Base-by-base conservation (phyloP, 2,888 invertebrate species). In the Caradrina kadenii region DNA sequence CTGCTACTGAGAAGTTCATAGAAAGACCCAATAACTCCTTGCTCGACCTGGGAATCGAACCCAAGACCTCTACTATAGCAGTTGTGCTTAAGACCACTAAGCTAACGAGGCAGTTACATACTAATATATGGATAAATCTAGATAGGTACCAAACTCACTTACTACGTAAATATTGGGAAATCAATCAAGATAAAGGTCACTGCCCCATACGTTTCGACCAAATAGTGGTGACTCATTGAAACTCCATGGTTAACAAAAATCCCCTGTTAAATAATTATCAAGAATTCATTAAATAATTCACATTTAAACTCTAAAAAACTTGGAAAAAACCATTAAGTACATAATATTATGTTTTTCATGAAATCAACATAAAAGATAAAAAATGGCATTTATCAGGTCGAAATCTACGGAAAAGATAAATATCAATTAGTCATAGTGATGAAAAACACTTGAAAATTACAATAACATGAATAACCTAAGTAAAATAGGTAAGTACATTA, bases 391-490 rank as follows among this genome's bases (percentile, higher is more conserved):
- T 62, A 75, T 62, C 60, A 19, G 0, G 7, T 49, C 1, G 35
- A 0, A 56, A 78, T 73, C 21, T 56, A 15, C 21, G 75, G 31
- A 69, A 61, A 15, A 53, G 21, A 59, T 68, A 39, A n/a, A 13
- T 10, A 19, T 42, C 10, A 60, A 68, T 75, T 63, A 55, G 26
- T 80, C 62, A 76, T 63, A 42, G 1, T 26, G 10, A 45, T 45
- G 49, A 76, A 63, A 79, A 80, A 64, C 53, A 70, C 78, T 74
- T 56, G n/a, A 63, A 63, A 59, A 56, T 76, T 69, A 13, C 26
- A 78, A 71, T 77, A 56, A 53, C 73, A 56, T 52, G 54, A 54
- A 63, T 55, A 71, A 55, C 64, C 59, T 71, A 63, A 48, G n/a
- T 17, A 26, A 26, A 35, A 7, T 8, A 35, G 35, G 35, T 35